phyloP scores from a whole-genome alignment of 1,140 invertebrate species.

The Zaprionus ghesquierei region DNA sequence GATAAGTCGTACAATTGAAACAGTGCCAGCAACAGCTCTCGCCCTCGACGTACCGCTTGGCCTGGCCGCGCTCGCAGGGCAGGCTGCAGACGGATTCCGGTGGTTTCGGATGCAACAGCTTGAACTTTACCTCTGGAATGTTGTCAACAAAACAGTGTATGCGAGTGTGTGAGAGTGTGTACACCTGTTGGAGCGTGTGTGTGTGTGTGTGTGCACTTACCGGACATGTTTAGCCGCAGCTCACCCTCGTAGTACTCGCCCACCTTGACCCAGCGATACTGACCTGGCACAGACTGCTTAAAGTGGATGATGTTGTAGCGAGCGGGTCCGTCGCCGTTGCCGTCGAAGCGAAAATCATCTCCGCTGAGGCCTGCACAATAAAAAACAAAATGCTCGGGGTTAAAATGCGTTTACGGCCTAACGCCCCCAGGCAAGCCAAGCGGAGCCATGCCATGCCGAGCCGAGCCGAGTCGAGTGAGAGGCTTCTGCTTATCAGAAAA shows the following conservation, averaged over 20 bases:
- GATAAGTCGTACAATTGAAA: constrained; percentile 95
- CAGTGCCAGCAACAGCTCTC: constrained; percentile 98
- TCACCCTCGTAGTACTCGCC: constrained; percentile 92
- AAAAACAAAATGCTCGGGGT: constrained; percentile 34
- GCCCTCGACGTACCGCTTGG: constrained; percentile 95
- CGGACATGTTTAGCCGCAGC: constrained; percentile 90
- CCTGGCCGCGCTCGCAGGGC: constrained; percentile 93
- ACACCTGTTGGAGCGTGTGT: background rate
- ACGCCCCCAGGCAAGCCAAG: constrained; percentile 20
- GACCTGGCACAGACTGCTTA: constrained; percentile 89
- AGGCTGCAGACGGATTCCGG: constrained; percentile 95
- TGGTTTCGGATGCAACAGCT: constrained; percentile 87
- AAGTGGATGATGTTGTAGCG: constrained; percentile 98
- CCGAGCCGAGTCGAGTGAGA: background rate
- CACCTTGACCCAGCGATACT: constrained; percentile 93
- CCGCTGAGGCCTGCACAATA: constrained; percentile 89
- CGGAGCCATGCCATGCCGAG: too few species aligned
- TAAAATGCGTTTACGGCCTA: constrained; percentile 64
- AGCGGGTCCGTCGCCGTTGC: constrained; percentile 94
- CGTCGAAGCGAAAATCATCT: constrained; percentile 94
- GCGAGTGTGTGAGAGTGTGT: background rate
- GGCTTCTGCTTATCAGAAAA: constrained; percentile 65
- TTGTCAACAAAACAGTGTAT: background rate
- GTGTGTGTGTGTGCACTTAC: constrained; percentile 83
- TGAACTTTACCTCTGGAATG: constrained; percentile 90